These are phyloP conservation scores for Trachelus iudaicus DNA, from an alignment of 2,888 invertebrate species.

Conservation along the genomic window DNA sequence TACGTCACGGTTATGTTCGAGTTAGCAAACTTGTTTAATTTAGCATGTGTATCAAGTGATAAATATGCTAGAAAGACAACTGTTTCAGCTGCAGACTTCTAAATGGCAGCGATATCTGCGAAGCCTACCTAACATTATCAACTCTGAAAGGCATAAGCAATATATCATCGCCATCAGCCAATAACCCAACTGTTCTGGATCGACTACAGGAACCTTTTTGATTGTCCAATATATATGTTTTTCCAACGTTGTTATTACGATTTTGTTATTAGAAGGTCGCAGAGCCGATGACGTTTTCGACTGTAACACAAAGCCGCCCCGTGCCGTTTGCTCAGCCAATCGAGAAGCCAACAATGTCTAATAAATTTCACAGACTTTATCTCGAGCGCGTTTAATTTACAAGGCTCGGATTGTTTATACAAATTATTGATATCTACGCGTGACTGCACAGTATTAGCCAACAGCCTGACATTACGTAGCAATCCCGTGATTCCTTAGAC, in stretches of 20 bases:
- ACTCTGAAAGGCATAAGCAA: background rate
- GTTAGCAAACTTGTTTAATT: slow-evolving; percentile 19
- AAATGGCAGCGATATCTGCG: background rate
- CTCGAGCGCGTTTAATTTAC: slow-evolving; percentile 39
- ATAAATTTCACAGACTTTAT: slow-evolving; percentile 29
- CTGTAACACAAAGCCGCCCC: slow-evolving; percentile 6
- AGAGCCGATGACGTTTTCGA: background rate
- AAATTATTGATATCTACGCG: slow-evolving; percentile 34
- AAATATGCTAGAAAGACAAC: slow-evolving; percentile 7
- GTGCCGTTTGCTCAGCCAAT: slow-evolving; percentile 7
- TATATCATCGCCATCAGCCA: background rate
- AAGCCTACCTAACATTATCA: background rate
- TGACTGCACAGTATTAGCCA: background rate
- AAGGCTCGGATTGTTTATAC: slow-evolving; percentile 35
- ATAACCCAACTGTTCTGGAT: background rate
- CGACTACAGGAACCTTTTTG: background rate
- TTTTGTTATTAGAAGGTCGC: background rate
- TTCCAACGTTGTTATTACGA: background rate
- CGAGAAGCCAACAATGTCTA: slow-evolving; percentile 25
- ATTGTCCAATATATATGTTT: background rate
- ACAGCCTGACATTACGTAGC: background rate
- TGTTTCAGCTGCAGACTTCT: background rate
- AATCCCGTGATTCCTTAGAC: background rate
- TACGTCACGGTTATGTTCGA: slow-evolving; percentile 9
- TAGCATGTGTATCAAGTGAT: slow-evolving; percentile 16